phyloP scores from a whole-genome alignment of 2,113 vertebrate species.

The Polypterus bichir region DNA sequence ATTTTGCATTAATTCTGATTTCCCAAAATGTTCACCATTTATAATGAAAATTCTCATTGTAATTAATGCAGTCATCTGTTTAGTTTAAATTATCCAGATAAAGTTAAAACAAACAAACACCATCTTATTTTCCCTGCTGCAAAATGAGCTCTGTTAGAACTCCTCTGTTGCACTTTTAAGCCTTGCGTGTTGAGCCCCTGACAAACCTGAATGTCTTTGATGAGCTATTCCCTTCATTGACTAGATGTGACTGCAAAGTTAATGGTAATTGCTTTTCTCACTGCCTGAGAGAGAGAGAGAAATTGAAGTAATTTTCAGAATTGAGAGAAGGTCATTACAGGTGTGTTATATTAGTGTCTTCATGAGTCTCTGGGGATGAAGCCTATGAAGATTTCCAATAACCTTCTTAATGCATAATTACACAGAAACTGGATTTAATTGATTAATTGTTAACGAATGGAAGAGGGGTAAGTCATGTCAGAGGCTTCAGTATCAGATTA shows the following conservation, averaged over 20 bases:
- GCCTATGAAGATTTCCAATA: slow-evolving; percentile 56
- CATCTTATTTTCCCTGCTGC: too few species aligned
- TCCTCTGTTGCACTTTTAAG: too few species aligned
- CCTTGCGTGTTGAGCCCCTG: too few species aligned
- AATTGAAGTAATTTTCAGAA: slow-evolving; percentile 50
- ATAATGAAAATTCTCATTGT: too few species aligned
- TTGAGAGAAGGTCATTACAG: slow-evolving; percentile 55
- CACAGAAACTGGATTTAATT: slow-evolving; percentile 54
- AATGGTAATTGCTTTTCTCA: slow-evolving; percentile 51
- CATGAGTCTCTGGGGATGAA: slow-evolving; percentile 47
- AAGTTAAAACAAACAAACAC: too few species aligned
- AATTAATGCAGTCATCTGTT: too few species aligned
- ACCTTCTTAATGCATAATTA: slow-evolving; percentile 67
- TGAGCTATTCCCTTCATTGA: slow-evolving; percentile 30
- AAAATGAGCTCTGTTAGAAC: too few species aligned
- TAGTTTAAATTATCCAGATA: too few species aligned
- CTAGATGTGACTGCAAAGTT: slow-evolving; percentile 50
- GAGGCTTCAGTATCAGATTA: slow-evolving; percentile 54
- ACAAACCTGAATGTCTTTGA: too few species aligned
- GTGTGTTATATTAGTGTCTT: slow-evolving; percentile 60
- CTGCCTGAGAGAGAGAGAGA: slow-evolving; percentile 44
- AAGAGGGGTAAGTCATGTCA: slow-evolving; percentile 58
- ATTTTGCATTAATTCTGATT: too few species aligned
- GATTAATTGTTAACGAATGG: slow-evolving; percentile 63
- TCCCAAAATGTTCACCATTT: too few species aligned